Base-by-base conservation (phyloP, 2,888 invertebrate genomes). In the Tanypteryx hageni region DNA sequence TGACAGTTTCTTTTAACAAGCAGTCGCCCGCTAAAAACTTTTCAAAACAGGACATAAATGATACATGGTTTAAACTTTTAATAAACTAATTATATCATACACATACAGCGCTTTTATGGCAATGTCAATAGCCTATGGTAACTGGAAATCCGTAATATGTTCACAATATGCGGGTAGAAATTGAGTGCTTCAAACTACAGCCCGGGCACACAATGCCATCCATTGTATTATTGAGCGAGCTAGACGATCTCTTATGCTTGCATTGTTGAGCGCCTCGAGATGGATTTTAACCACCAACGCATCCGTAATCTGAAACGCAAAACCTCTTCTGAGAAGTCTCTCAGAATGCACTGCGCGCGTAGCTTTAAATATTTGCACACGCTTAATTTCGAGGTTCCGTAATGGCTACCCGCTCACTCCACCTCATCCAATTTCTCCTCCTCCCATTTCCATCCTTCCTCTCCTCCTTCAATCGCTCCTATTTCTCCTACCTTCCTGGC, bases 281-380 rank as follows among this genome's bases (percentile, higher is more conserved):
- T 76, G 76, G 76, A 76, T 76, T 76, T 44, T 27, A 76, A 9
- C 27, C 76, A 13, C 76, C 76, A 27, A 22, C 76, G 27, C 76
- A 27, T n/a, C 68, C 18, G 68, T 68, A n/a, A 68, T 68, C 68
- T 18, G 68, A 68, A 68, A 68, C 76, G 22, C 22, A 76, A 76
- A 76, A 76, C 22, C 76, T 76, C 27, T 76, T 27, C 22, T 18
- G 76, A 27, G 76, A 76, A 0, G 76, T 27, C 76, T 76, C 76
- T 22, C 76, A 76, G 76, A 76, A 76, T 76, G 76, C 76, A 76
- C 13, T 27, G 89, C 64, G n/a, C 61, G 0, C 31, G n/a, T 61
- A 44, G 89, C 89, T 44, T 89, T 68, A 89, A 89, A 89, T 89
- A 68, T 89, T 89, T 89, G 64, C 18, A 9, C 44, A n/a, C 14